Conservation (phyloP, 2,797 vertebrate genomes). For the Gouania willdenowi region DNA sequence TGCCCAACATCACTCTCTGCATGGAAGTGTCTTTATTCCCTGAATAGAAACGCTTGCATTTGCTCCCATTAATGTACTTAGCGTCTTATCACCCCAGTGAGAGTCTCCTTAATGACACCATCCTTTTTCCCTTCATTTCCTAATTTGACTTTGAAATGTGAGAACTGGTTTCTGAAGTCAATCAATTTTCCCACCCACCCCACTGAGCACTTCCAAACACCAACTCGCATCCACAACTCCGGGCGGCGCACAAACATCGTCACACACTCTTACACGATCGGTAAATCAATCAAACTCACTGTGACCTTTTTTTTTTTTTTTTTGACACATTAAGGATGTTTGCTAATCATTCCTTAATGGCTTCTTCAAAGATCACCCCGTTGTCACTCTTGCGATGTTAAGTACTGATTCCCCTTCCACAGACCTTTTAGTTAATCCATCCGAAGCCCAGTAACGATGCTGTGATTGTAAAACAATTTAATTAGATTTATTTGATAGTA, state of each 20-base stretch:
- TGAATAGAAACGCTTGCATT: no score
- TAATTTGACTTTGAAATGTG: conserved; percentile 37
- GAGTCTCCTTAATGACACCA: conserved; percentile 1
- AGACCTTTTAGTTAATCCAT: neutral
- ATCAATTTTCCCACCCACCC: conserved; percentile 7
- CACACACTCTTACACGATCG: neutral
- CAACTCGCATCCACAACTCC: neutral
- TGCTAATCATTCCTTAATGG: conserved; percentile 4
- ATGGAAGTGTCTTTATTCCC: no score
- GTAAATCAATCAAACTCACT: conserved; percentile 10
- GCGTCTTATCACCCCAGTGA: neutral
- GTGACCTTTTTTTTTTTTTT: neutral
- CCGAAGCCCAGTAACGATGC: neutral
- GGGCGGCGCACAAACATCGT: neutral
- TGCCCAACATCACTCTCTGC: no score
- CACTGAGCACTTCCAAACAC: conserved; percentile 18
- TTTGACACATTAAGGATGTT: conserved; percentile 2
- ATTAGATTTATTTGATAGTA: neutral
- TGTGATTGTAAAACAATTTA: neutral
- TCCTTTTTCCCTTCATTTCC: conserved; percentile 1
- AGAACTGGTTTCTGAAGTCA: conserved; percentile 26
- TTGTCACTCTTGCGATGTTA: neutral
- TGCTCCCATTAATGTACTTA: neutral
- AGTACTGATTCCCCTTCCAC: neutral
- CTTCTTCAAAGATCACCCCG: conserved; percentile 1